These are phyloP conservation scores for Aurelia sp. DNA, from an alignment of 30 jellyfish, hydroid and myxozoan genomes.

Conservation along the genomic window DNA sequence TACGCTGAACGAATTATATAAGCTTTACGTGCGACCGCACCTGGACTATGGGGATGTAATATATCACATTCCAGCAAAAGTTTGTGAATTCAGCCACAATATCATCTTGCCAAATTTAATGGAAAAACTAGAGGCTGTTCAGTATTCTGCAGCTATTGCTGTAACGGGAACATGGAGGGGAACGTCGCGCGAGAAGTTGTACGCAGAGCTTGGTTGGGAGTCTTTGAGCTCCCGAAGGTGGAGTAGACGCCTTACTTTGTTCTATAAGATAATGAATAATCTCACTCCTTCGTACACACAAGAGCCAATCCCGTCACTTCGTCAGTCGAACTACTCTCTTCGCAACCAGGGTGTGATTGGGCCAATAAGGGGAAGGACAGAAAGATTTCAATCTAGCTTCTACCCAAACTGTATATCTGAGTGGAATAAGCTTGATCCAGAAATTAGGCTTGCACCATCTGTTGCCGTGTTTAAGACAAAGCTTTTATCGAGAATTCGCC, in stretches of 20 bases:
- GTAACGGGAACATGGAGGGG: no score
- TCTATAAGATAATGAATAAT: conserved; percentile 18
- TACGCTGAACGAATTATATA: conserved; percentile 6
- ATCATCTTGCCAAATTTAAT: conserved; percentile 3
- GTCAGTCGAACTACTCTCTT: conserved; percentile 41
- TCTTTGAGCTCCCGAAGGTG: no score
- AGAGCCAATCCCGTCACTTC: conserved; percentile 37
- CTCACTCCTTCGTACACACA: conserved; percentile 38
- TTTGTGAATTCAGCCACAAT: conserved; percentile 23
- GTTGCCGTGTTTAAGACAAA: no score
- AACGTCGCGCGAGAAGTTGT: no score
- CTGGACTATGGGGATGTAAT: conserved; percentile 14
- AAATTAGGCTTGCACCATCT: no score
- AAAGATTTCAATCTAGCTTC: background rate
- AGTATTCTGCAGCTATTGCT: no score
- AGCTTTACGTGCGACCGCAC: conserved; percentile 26
- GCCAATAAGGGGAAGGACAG: conserved; percentile 41
- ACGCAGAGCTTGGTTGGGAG: no score
- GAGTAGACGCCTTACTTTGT: no score
- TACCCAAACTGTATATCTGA: no score
- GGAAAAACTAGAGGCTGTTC: no score
- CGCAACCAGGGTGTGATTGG: conserved; percentile 48
- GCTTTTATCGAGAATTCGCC: no score
- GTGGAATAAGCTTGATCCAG: no score
- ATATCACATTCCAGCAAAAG: conserved; percentile 12